Conservation (phyloP, 2,797 vertebrate genomes). For the Bradypodion ventrale region DNA sequence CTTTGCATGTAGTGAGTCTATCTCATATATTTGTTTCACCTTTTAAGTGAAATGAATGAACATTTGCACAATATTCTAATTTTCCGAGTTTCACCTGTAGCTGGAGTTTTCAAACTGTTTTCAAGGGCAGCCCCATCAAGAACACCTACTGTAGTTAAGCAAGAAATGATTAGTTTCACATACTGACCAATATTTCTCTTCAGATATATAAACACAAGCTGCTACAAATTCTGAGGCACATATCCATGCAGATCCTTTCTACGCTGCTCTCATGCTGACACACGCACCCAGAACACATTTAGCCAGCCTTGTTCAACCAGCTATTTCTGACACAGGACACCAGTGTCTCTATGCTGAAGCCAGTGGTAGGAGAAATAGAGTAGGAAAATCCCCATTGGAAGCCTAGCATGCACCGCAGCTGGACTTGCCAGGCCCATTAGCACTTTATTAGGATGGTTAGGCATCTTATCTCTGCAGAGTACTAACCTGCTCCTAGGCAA, state of each 20-base stretch:
- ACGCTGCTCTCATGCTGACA: neutral
- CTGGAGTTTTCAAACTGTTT: neutral
- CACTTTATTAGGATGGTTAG: neutral
- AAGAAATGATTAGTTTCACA: neutral
- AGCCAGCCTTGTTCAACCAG: neutral
- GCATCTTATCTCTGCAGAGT: neutral
- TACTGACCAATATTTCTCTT: neutral
- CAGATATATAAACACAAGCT: neutral
- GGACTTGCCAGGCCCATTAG: no score
- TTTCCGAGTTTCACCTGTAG: no score
- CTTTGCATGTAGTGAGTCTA: no score
- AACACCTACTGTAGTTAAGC: neutral
- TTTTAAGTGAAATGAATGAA: no score
- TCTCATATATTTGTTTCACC: no score
- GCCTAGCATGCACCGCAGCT: neutral
- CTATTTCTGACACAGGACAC: neutral
- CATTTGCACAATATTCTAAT: no score
- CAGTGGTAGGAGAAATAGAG: no score
- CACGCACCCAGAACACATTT: neutral
- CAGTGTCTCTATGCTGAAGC: neutral
- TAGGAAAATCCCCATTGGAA: neutral
- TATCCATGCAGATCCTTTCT: neutral
- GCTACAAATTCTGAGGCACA: slow-evolving; percentile 1
- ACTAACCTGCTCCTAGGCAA: neutral
- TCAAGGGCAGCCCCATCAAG: neutral